A percentile compares a stretch with the other conserved stretches of the same genome.
phyloP scores from a whole-genome alignment of 2,888 invertebrate genomes.

The Dynastes tityus region DNA sequence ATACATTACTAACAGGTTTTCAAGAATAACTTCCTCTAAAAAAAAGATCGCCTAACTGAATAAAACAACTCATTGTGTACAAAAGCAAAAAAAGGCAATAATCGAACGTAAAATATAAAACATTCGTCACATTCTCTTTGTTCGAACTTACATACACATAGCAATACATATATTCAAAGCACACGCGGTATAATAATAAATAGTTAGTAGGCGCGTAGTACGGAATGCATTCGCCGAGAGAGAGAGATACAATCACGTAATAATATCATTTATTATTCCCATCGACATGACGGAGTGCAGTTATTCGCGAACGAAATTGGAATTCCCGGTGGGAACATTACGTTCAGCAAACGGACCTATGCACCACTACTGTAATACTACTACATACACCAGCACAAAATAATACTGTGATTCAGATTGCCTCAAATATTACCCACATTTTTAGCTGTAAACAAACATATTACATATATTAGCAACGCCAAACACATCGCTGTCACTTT shows the following conservation, averaged over 20 bases:
- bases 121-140: neutral
- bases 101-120: conserved; percentile 38
- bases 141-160: conserved; percentile 4
- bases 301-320: conserved; percentile 46
- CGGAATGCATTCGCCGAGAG: neutral
- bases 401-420: conserved; percentile 9
- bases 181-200: conserved; percentile 1
- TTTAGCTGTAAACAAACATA: neutral
- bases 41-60: too few relatives aligned
- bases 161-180: conserved; percentile 25
- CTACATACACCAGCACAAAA: neutral
- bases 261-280: conserved; percentile 50
- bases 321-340: conserved; percentile 48
- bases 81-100: neutral
- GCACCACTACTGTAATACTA: neutral
- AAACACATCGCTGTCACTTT: too few relatives aligned
- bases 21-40: too few relatives aligned
- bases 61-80: too few relatives aligned
- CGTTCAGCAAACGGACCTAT: neutral
- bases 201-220: conserved; percentile 15
- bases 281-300: conserved; percentile 48
- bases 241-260: conserved; percentile 29
- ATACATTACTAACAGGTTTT: too few relatives aligned
- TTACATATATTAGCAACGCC: too few relatives aligned
- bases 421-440: conserved; percentile 11